Base-by-base conservation (phyloP, 2,888 invertebrate genomes). In the Brenthis daphne region DNA sequence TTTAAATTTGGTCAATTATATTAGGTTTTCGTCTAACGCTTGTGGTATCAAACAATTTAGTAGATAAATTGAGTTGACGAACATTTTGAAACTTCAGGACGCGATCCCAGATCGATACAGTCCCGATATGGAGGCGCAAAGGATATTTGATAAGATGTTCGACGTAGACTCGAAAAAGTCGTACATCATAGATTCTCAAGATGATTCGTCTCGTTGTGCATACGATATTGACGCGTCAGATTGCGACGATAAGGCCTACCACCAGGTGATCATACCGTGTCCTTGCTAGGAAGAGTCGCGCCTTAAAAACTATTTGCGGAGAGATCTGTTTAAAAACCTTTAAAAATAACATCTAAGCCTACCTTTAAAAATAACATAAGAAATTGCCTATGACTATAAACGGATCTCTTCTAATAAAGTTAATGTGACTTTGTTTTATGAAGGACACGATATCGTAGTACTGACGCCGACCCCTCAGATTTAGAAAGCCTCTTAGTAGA, bases 131-230 rank as follows among this genome's bases (percentile, higher is more conserved):
- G 92, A 93, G 84, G 92, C 92, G 80, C 92, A 93, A 86, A 87
- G 92, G 89, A 92, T 93, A 79, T 93, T 93, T 88, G 93, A 93
- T 91, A 93, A 93, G 90, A 93, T 93, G 93, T 93, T 93, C 87
- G 93, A 93, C 84, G 89, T 90, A 76, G 92, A 93, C 80, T 84
- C 89, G 81, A 93, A 92, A 90, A 90, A 87, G 81, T 85, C 85
- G 74, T 90, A 85, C 85, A 84, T 87, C 82, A 83, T 86, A 79
- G 87, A 88, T 87, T 83, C 86, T 71, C 87, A 86, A 79, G 87
- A 86, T 80, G 87, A 88, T 82, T 88, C 91, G 80, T 88, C 91
- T 82, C 90, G 89, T 78, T 90, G 90, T 87, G 88, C 84, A 86
- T 92, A 89, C 85, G 92, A 92, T 89, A 87, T 91, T 80, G 92